phyloP scores from a whole-genome alignment of 2,113 vertebrate genomes.

The Hystrix cristata region DNA sequence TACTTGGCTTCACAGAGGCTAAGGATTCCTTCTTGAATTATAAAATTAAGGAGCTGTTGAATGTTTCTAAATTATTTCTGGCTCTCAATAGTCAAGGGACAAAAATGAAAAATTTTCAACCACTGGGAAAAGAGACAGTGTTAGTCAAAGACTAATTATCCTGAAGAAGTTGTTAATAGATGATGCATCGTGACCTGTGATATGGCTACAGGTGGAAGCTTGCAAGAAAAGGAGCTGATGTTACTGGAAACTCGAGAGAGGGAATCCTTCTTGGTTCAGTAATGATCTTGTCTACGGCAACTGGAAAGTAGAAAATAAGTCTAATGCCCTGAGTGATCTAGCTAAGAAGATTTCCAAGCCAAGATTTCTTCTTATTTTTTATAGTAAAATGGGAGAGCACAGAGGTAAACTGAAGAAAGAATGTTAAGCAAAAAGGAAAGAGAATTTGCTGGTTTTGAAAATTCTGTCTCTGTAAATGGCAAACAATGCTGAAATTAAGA shows the following conservation, averaged over 20 bases:
- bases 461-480: slow-evolving; percentile 19
- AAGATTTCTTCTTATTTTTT: slow-evolving; percentile 23
- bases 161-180: slow-evolving; percentile 17
- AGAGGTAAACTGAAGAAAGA: slow-evolving; percentile 2
- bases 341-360: slow-evolving; percentile 10
- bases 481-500: slow-evolving; percentile 47
- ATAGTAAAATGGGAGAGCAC: not conserved
- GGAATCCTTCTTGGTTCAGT: not conserved
- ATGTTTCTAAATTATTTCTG: not conserved
- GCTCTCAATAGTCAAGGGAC: not conserved
- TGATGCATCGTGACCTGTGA: not conserved
- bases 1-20: not conserved
- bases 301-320: slow-evolving; percentile 4
- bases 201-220: not conserved
- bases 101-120: not conserved
- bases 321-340: slow-evolving; percentile 4
- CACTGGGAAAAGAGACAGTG: not conserved
- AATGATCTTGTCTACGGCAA: not conserved
- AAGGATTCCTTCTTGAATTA: not conserved
- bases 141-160: slow-evolving; percentile 29
- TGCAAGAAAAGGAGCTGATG: not conserved
- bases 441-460: slow-evolving; percentile 34
- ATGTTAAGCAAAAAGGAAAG: slow-evolving; percentile 4
- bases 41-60: not conserved
- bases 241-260: not conserved